A percentile compares a stretch with the other conserved stretches of the same genome.
Conservation (phyloP, 1,140 invertebrate species). For the Megalopta genalis region DNA sequence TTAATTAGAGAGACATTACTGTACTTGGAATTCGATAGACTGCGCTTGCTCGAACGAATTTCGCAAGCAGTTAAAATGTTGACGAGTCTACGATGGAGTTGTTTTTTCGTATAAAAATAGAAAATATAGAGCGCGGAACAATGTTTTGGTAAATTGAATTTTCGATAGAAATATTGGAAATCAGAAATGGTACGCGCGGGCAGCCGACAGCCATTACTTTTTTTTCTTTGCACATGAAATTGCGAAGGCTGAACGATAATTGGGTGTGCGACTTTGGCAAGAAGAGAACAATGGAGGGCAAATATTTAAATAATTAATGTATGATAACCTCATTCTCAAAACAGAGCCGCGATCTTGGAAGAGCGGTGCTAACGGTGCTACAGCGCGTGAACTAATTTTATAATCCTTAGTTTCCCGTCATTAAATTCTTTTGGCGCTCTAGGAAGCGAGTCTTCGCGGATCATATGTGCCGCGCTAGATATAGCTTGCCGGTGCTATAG, state of each 20-base stretch:
- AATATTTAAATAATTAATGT: conserved; percentile 5
- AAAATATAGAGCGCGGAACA: too few relatives aligned
- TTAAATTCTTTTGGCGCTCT: neutral
- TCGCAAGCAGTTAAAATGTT: too few relatives aligned
- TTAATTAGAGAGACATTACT: too few relatives aligned
- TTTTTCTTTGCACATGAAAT: neutral
- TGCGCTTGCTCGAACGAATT: too few relatives aligned
- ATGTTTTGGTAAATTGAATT: too few relatives aligned
- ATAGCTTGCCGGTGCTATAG: neutral
- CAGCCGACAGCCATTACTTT: neutral
- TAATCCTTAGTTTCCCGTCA: neutral
- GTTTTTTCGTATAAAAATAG: too few relatives aligned
- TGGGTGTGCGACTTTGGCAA: neutral
- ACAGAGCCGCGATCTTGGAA: neutral
- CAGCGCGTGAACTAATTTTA: neutral
- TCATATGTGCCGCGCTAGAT: neutral
- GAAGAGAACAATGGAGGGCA: neutral
- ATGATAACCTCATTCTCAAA: neutral
- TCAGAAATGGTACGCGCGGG: too few relatives aligned
- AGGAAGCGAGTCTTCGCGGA: neutral
- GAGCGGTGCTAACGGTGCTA: neutral
- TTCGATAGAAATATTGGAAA: too few relatives aligned
- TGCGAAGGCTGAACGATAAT: neutral
- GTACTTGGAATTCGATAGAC: too few relatives aligned
- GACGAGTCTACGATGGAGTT: too few relatives aligned